Evolutionary conservation across 2,888 invertebrate species (phyloP).

Genomic region (Zygothrica quintamaculata): DNA sequence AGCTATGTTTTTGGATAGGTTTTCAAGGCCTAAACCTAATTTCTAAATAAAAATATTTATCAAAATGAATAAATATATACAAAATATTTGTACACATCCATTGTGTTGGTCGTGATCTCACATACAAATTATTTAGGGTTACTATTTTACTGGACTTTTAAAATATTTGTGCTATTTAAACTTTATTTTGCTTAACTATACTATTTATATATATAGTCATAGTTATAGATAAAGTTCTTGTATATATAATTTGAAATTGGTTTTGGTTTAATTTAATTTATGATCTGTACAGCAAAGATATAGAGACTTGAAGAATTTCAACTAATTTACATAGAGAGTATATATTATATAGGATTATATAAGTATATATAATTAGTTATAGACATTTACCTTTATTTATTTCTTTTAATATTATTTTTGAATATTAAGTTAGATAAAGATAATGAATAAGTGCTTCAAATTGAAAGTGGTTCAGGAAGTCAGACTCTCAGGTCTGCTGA

Average conservation of each 20-base stretch:
- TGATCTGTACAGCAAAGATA: slow-evolving; percentile 18
- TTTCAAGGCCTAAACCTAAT: slow-evolving; percentile 3
- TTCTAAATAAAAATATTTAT: slow-evolving; percentile 49
- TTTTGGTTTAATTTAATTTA: slow-evolving; percentile 9
- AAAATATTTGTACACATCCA: slow-evolving; percentile 31
- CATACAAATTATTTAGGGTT: slow-evolving; percentile 29
- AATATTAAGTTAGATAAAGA: slow-evolving; percentile 45
- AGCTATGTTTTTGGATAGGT: slow-evolving; percentile 1
- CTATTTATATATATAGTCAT: slow-evolving; percentile 1
- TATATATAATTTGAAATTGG: slow-evolving; percentile 10
- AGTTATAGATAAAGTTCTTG: not conserved
- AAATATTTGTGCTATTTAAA: not conserved
- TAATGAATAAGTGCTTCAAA: slow-evolving; percentile 8
- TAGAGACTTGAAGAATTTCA: slow-evolving; percentile 34
- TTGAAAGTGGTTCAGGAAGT: slow-evolving; percentile 3
- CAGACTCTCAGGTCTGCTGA: not conserved
- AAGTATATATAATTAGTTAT: slow-evolving; percentile 38
- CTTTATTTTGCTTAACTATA: slow-evolving; percentile 12
- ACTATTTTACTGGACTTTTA: too few species aligned
- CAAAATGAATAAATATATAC: slow-evolving; percentile 52
- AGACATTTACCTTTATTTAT: slow-evolving; percentile 52
- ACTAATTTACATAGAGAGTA: slow-evolving; percentile 45
- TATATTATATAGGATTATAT: slow-evolving; percentile 25
- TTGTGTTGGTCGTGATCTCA: slow-evolving; percentile 56
- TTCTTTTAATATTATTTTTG: too few species aligned